Evolutionary conservation across 2,888 invertebrate species (phyloP).

Genomic region (Macaria notata): DNA sequence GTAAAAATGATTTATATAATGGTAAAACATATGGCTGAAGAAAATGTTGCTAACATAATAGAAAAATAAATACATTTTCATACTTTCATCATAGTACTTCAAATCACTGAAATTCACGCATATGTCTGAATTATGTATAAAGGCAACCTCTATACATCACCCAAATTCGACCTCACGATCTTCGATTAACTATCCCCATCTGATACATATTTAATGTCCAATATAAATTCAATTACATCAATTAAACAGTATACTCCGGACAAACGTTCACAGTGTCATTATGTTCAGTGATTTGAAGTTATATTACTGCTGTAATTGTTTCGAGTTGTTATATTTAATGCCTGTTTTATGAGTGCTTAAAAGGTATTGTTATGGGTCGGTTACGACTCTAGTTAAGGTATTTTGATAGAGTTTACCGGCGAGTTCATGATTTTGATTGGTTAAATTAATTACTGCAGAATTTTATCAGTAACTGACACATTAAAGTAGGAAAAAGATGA

Average conservation of each 20-base stretch:
- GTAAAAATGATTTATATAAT: too few species aligned
- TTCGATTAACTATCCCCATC: conserved; percentile 12
- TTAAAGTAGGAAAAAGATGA: too few species aligned
- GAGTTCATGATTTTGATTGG: conserved; percentile 16
- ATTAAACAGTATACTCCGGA: conserved; percentile 18
- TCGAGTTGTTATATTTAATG: conserved; percentile 28
- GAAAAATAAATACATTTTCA: too few species aligned
- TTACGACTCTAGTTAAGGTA: conserved; percentile 9
- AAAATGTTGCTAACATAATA: too few species aligned
- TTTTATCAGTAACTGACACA: too few species aligned
- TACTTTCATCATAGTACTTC: too few species aligned
- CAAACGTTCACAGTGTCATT: conserved; percentile 23
- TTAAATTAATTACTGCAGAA: conserved; percentile 17
- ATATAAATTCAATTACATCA: conserved; percentile 25
- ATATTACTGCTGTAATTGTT: conserved; percentile 32
- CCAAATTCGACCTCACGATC: conserved; percentile 7
- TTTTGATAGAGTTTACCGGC: conserved; percentile 15
- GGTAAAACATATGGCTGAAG: too few species aligned
- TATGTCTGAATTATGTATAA: too few species aligned
- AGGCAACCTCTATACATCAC: conserved; percentile 1
- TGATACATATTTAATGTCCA: conserved; percentile 13
- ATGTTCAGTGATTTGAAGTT: conserved; percentile 34
- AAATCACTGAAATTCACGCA: too few species aligned
- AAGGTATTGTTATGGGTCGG: conserved; percentile 24
- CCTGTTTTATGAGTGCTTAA: conserved; percentile 30